A percentile compares a stretch with the other conserved stretches of the same genome.
phyloP scores from a whole-genome alignment of 2,113 vertebrate species.

The Callipepla squamata region DNA sequence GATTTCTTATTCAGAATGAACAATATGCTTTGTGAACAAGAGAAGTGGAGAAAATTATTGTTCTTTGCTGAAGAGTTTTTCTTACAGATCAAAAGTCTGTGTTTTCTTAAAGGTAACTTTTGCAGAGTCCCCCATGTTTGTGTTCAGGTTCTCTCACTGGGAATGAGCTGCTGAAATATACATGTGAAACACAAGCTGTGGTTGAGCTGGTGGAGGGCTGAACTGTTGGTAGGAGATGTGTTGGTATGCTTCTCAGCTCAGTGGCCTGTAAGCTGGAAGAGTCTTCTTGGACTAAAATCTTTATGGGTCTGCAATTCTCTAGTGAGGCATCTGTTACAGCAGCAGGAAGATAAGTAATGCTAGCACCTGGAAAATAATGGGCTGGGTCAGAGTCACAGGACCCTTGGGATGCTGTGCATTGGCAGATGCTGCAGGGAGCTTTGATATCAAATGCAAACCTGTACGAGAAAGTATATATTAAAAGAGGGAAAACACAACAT shows the following conservation, averaged over 20 bases:
- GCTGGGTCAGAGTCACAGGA: background rate
- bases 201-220: background rate
- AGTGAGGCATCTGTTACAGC: background rate
- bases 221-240: background rate
- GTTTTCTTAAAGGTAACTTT: background rate
- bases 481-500: background rate
- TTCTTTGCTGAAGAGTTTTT: background rate
- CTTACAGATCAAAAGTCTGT: background rate
- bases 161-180: background rate
- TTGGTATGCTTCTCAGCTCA: background rate
- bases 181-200: background rate
- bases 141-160: background rate
- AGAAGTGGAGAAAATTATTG: background rate
- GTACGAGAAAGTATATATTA: accelerated
- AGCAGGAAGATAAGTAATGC: background rate
- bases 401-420: background rate
- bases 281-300: background rate
- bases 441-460: background rate
- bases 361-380: background rate
- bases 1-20: background rate
- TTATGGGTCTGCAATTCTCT: background rate
- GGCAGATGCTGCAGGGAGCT: background rate
- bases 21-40: background rate
- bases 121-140: accelerated
- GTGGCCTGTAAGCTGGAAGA: background rate